phyloP scores from a whole-genome alignment of 2,888 invertebrate genomes.

The Slavum lentiscoides region DNA sequence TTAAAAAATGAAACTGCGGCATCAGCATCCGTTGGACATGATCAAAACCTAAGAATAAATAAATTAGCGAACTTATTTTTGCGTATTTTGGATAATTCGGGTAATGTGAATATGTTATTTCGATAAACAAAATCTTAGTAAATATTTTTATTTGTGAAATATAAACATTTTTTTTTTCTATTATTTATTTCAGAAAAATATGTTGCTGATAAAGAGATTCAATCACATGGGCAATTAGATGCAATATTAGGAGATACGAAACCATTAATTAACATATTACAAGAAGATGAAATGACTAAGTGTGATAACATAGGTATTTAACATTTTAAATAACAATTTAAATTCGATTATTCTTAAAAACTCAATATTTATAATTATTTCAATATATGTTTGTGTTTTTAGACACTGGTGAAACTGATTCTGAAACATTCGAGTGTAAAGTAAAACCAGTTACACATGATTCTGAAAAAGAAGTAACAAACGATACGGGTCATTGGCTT shows the following conservation, averaged over 20 bases:
- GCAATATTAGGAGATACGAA: slow-evolving; percentile 40
- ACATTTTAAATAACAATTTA: background rate
- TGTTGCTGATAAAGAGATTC: background rate
- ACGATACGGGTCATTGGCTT: slow-evolving; percentile 39
- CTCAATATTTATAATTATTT: background rate
- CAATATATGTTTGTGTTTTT: background rate
- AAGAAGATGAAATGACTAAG: slow-evolving; percentile 27
- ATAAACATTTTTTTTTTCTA: background rate
- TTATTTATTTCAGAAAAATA: slow-evolving; percentile 14
- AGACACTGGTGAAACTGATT: background rate
- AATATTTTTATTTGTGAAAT: background rate
- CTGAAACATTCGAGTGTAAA: slow-evolving; percentile 3
- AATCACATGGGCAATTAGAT: slow-evolving; percentile 7
- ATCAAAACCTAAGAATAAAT: background rate
- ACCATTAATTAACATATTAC: slow-evolving; percentile 22
- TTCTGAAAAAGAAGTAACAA: background rate
- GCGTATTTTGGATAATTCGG: background rate
- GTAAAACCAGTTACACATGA: background rate
- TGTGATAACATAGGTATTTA: slow-evolving; percentile 12
- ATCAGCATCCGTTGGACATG: background rate
- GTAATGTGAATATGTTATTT: background rate
- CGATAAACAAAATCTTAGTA: background rate
- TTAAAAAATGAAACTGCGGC: background rate
- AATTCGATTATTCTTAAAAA: background rate
- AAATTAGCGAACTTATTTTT: slow-evolving; percentile 16